These are phyloP conservation scores for Percopsis transmontana DNA, from an alignment of 2,113 vertebrate genomes.

Conservation along the genomic window DNA sequence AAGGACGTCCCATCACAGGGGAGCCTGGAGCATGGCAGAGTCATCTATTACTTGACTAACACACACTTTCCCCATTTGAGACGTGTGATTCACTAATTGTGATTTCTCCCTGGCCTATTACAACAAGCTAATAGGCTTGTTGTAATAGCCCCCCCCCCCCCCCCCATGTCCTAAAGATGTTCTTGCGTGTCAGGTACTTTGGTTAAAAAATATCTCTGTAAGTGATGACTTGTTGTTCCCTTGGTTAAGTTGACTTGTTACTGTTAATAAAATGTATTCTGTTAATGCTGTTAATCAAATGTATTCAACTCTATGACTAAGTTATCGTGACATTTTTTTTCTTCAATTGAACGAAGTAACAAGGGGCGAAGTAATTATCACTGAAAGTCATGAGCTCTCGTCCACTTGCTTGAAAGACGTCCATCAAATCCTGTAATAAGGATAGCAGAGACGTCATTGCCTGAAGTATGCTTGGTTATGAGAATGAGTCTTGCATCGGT, in stretches of 20 bases:
- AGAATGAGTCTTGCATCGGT: not conserved
- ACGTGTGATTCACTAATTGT: constrained; percentile 5
- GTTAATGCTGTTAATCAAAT: too few species aligned
- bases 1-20: constrained; percentile 61
- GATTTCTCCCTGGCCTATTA: not conserved
- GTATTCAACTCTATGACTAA: too few species aligned
- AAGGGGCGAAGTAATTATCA: constrained; percentile 1
- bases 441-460: not conserved
- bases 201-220: too few species aligned
- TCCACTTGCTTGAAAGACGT: constrained; percentile 12
- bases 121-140: constrained; percentile 4
- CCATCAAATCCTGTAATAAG: constrained; percentile 4
- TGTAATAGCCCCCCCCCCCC: too few species aligned
- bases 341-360: not conserved
- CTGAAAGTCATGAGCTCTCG: constrained; percentile 1
- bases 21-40: constrained; percentile 17
- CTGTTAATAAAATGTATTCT: too few species aligned
- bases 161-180: too few species aligned
- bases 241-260: too few species aligned
- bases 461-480: not conserved
- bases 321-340: too few species aligned
- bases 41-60: constrained; percentile 43
- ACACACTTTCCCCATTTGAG: constrained; percentile 29
- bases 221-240: too few species aligned
- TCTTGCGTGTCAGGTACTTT: too few species aligned